Percentiles rank a stretch among this genome's conserved stretches.
Conservation (phyloP, 37 sponge, comb jelly and placozoan genomes). For the Spongilla lacustris region DNA sequence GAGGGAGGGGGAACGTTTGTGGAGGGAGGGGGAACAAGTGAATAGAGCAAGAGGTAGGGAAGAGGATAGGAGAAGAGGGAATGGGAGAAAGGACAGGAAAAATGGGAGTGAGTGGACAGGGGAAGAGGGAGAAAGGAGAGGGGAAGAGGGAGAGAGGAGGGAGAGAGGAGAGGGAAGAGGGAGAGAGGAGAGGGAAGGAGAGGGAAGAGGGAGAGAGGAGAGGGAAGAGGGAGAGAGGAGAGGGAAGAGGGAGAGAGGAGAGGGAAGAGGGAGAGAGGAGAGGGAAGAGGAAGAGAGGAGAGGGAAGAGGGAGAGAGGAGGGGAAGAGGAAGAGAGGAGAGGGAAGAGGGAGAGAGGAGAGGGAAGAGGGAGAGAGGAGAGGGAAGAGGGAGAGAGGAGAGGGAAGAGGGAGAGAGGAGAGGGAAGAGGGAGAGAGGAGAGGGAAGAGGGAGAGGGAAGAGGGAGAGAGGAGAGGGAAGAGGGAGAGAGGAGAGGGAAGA, state of each 20-base stretch:
- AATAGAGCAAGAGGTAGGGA: too few species aligned
- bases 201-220: neutral
- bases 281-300: neutral
- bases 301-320: neutral
- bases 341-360: neutral
- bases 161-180: neutral
- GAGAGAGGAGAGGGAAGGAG: neutral
- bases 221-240: neutral
- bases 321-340: neutral
- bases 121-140: neutral
- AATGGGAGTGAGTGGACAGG: neutral
- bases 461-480: neutral
- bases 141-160: neutral
- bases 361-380: neutral
- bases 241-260: neutral
- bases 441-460: neutral
- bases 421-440: neutral
- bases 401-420: neutral
- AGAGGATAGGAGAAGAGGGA: too few species aligned
- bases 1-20: constrained; percentile 10
- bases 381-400: neutral
- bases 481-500: neutral
- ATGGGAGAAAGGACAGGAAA: neutral
- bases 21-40: too few species aligned
- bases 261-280: neutral